Percentiles rank a stretch among this genome's conserved stretches.
Evolutionary conservation across 2,888 invertebrate genomes (phyloP).

Genomic region (Podabrus alpinus): DNA sequence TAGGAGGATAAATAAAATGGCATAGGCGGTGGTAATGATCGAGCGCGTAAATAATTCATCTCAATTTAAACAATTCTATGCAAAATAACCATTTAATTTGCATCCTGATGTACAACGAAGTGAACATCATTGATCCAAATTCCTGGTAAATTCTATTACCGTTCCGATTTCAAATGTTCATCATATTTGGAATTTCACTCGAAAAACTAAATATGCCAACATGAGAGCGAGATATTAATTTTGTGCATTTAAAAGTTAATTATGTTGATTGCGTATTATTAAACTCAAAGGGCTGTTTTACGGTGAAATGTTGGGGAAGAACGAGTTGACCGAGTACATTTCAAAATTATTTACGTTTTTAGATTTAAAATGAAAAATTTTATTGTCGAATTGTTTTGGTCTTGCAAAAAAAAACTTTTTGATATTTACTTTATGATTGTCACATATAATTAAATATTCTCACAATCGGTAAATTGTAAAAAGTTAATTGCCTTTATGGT

Average conservation of each 20-base stretch:
- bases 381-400: conserved; percentile 8
- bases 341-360: not conserved
- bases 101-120: conserved; percentile 30
- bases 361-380: not conserved
- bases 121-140: conserved; percentile 31
- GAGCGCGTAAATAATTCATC: conserved; percentile 24
- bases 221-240: conserved; percentile 27
- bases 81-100: conserved; percentile 30
- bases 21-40: conserved; percentile 14
- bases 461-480: conserved; percentile 21
- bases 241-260: conserved; percentile 2
- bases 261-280: not conserved
- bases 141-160: conserved; percentile 30
- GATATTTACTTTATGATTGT: conserved; percentile 17
- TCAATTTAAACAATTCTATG: conserved; percentile 31
- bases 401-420: conserved; percentile 1
- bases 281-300: not conserved
- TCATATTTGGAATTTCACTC: conserved; percentile 28
- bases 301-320: not conserved
- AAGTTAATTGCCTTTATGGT: conserved; percentile 28
- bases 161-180: conserved; percentile 32
- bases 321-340: not conserved
- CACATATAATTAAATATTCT: conserved; percentile 28
- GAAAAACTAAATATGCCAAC: conserved; percentile 29
- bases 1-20: not conserved